Conservation (phyloP, 2,888 invertebrate species). For the Drosophila multiciliata region DNA sequence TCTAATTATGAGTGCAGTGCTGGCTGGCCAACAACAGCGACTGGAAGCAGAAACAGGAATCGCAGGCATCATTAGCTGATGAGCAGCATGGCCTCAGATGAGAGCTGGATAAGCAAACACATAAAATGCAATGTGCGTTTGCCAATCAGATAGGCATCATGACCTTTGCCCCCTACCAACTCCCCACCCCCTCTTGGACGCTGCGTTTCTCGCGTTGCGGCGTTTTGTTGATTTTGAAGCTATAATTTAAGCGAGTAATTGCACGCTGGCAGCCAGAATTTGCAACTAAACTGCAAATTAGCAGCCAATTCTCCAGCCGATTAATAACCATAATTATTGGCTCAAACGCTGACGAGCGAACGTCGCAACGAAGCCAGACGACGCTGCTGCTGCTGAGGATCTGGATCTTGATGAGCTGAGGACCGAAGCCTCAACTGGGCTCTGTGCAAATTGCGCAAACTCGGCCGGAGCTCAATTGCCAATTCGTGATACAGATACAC, state of each 20-base stretch:
- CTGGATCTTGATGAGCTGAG: slow-evolving; percentile 65
- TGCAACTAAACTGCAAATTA: slow-evolving; percentile 89
- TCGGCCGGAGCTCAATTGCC: slow-evolving; percentile 70
- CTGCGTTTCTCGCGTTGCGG: slow-evolving; percentile 69
- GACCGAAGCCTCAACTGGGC: slow-evolving; percentile 8
- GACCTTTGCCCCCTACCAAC: slow-evolving; percentile 32
- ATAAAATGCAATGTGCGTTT: slow-evolving; percentile 61
- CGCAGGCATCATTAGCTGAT: slow-evolving; percentile 69
- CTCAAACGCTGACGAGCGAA: slow-evolving; percentile 82
- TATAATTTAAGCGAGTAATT: slow-evolving; percentile 86
- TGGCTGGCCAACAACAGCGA: slow-evolving; percentile 27
- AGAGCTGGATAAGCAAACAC: slow-evolving; percentile 66
- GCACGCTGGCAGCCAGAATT: slow-evolving; percentile 87
- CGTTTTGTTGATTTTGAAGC: slow-evolving; percentile 85
- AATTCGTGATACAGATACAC: slow-evolving; percentile 80
- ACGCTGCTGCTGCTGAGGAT: slow-evolving; percentile 49
- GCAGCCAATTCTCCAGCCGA: slow-evolving; percentile 87
- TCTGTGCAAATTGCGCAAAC: slow-evolving; percentile 59
- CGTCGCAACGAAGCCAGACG: slow-evolving; percentile 49
- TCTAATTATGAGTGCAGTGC: slow-evolving; percentile 68
- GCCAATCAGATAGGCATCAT: slow-evolving; percentile 28
- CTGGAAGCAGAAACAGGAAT: slow-evolving; percentile 15
- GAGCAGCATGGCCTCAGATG: slow-evolving; percentile 59
- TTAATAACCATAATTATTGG: slow-evolving; percentile 86
- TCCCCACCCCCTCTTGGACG: background rate